phyloP scores from a whole-genome alignment of 2,888 invertebrate genomes.

The Urechis unicinctus region DNA sequence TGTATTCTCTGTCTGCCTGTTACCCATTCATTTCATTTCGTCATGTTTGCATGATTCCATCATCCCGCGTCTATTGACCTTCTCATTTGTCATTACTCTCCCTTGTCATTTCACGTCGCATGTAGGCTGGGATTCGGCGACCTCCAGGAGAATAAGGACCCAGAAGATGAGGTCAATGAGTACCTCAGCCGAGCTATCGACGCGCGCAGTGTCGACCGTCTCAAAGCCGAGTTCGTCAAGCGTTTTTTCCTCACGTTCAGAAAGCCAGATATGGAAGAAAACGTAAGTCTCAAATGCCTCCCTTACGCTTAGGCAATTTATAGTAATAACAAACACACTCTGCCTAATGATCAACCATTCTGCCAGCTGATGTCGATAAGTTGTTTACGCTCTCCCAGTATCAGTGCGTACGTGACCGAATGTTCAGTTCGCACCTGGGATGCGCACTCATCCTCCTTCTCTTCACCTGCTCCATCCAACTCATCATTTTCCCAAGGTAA shows the following conservation, averaged over 20 bases:
- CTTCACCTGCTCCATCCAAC: slow-evolving; percentile 64
- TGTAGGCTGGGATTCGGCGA: slow-evolving; percentile 73
- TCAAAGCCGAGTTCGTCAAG: slow-evolving; percentile 81
- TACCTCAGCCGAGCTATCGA: slow-evolving; percentile 93
- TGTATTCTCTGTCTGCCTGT: too few relatives aligned
- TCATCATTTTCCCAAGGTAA: slow-evolving; percentile 57
- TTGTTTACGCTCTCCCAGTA: slow-evolving; percentile 61
- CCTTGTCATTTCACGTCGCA: too few relatives aligned
- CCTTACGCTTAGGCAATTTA: too few relatives aligned
- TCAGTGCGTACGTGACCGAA: slow-evolving; percentile 71
- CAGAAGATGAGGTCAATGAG: slow-evolving; percentile 91
- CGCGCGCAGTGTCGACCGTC: slow-evolving; percentile 83
- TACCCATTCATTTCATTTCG: too few relatives aligned
- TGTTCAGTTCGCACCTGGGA: slow-evolving; percentile 78
- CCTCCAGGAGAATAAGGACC: slow-evolving; percentile 55
- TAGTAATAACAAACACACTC: too few relatives aligned
- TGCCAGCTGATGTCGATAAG: background rate
- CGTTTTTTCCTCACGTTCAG: slow-evolving; percentile 79
- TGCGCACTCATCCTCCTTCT: slow-evolving; percentile 71
- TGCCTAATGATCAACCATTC: background rate
- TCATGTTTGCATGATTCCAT: too few relatives aligned
- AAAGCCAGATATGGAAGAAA: slow-evolving; percentile 70
- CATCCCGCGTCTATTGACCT: too few relatives aligned
- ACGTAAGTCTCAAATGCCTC: slow-evolving; percentile 62
- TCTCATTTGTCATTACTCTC: too few relatives aligned